Percentiles rank a stretch among this genome's conserved stretches.
Conservation (phyloP, 1,140 invertebrate species). For the Leptinotarsa lineolata region DNA sequence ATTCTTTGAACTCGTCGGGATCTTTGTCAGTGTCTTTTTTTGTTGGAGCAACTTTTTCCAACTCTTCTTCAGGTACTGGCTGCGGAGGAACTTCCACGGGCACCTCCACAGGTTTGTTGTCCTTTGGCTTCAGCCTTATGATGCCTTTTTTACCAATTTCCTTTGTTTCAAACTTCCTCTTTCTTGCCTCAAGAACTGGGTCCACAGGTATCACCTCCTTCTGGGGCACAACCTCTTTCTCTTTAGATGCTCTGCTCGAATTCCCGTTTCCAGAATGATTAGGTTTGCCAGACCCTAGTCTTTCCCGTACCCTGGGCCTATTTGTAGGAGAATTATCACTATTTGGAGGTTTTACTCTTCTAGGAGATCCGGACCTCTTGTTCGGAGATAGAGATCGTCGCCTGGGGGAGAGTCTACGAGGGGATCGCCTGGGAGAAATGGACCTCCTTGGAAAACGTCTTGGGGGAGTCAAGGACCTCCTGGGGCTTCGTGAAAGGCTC, state of each 20-base stretch:
- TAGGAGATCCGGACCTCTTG: conserved; percentile 24
- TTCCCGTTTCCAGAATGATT: conserved; percentile 32
- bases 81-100: conserved; percentile 10
- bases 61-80: not conserved
- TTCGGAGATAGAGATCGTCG: conserved; percentile 30
- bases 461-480: conserved; percentile 33
- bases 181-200: conserved; percentile 52
- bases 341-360: conserved; percentile 31
- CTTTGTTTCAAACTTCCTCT: conserved; percentile 51
- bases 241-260: conserved; percentile 29
- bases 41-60: conserved; percentile 18
- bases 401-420: conserved; percentile 36
- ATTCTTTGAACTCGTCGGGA: conserved; percentile 25
- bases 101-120: conserved; percentile 32
- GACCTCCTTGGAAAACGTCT: conserved; percentile 32
- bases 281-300: conserved; percentile 34
- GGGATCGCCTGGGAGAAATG: conserved; percentile 20
- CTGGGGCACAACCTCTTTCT: conserved; percentile 22
- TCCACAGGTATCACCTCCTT: conserved; percentile 42
- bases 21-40: conserved; percentile 29
- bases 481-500: conserved; percentile 31
- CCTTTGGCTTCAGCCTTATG: conserved; percentile 51
- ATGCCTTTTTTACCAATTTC: conserved; percentile 48
- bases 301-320: conserved; percentile 35
- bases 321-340: conserved; percentile 31